A percentile compares a stretch with the other conserved stretches of the same genome.
Conservation (phyloP, 1,140 invertebrate species). For the Penaeus japonicus region DNA sequence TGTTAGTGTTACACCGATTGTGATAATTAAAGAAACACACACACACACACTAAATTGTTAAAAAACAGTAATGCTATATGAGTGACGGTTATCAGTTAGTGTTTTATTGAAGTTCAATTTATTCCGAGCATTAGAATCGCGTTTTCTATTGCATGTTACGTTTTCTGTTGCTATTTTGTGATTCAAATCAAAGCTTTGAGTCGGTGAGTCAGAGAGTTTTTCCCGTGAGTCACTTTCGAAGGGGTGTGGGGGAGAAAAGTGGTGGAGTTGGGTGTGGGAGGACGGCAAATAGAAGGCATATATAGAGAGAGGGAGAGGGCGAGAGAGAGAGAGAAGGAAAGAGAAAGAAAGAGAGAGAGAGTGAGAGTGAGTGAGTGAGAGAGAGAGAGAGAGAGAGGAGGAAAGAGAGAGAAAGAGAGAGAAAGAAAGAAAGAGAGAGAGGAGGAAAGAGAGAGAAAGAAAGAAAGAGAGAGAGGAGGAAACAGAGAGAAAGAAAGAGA, state of each 20-base stretch:
- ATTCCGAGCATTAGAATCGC: no score
- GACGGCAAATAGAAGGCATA: neutral
- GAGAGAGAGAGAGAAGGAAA: neutral
- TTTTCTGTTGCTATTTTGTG: no score
- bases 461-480: neutral
- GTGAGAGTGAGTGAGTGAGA: neutral
- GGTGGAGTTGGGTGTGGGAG: neutral
- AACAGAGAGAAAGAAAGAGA: neutral
- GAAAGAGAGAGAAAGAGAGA: neutral
- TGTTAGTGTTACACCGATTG: no score
- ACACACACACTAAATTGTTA: no score
- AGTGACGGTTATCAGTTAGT: no score
- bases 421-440: neutral
- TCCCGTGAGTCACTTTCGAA: neutral
- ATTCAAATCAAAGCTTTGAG: no score
- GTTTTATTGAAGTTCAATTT: no score
- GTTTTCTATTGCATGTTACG: no score
- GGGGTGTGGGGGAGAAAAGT: neutral
- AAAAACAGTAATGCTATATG: no score
- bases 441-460: neutral
- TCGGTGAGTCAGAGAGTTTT: no score
- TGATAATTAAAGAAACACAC: no score
- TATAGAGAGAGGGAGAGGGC: neutral
- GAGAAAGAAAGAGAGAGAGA: neutral
- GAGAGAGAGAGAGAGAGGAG: neutral